Percentiles rank a stretch among this genome's conserved stretches.
Conservation (phyloP, 2,113 vertebrate genomes). For the Dascyllus trimaculatus region DNA sequence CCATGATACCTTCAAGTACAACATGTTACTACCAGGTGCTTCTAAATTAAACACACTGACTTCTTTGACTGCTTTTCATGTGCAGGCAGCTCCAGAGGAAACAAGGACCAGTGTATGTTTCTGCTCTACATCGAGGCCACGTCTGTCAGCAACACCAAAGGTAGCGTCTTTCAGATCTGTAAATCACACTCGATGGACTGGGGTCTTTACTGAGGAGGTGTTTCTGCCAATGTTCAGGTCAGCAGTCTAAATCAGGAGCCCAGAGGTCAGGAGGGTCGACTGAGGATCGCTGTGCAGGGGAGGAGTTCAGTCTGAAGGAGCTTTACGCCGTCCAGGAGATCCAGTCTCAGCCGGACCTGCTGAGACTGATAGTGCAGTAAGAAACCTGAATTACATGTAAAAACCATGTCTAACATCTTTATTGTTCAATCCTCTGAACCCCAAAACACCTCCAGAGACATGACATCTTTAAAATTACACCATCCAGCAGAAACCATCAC, state of each 20-base stretch:
- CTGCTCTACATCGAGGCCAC: constrained; percentile 95
- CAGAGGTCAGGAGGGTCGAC: constrained; percentile 82
- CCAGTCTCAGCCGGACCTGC: constrained; percentile 92
- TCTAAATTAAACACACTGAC: too few species aligned
- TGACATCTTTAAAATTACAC: too few species aligned
- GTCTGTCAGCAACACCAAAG: constrained; percentile 96
- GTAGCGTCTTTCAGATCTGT: constrained; percentile 53
- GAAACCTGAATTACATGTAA: not conserved
- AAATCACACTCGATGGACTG: too few species aligned
- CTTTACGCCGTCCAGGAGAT: constrained; percentile 98
- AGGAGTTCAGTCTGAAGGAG: constrained; percentile 96
- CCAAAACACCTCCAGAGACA: too few species aligned
- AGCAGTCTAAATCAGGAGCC: constrained; percentile 58
- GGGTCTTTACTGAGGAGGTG: too few species aligned
- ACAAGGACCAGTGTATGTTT: constrained; percentile 98
- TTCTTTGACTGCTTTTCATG: too few species aligned
- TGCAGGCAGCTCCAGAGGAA: constrained; percentile 88
- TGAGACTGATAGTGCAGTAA: constrained; percentile 83
- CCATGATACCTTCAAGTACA: too few species aligned
- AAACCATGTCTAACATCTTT: too few species aligned
- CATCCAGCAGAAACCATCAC: too few species aligned
- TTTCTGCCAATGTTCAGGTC: constrained; percentile 47
- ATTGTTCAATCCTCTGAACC: not conserved
- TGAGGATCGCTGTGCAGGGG: constrained; percentile 82
- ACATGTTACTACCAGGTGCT: too few species aligned